phyloP scores from a whole-genome alignment of 2,113 vertebrate species.

The Tonatia bakeri region DNA sequence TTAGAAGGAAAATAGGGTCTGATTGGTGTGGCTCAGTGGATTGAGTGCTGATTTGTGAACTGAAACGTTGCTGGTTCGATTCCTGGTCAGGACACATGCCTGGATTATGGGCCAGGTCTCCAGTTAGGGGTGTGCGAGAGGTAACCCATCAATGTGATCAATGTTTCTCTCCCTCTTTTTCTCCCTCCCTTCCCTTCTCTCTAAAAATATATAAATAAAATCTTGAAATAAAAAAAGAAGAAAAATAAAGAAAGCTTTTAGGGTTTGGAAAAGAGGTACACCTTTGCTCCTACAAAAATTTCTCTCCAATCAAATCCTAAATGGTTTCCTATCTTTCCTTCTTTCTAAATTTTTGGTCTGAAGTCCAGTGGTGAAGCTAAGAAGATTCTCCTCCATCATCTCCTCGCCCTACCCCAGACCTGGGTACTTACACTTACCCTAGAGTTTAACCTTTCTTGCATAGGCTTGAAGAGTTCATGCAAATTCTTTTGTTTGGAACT shows the following conservation, averaged over 20 bases:
- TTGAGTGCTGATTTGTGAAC: too few species aligned
- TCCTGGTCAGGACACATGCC: too few species aligned
- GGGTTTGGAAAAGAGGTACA: background rate
- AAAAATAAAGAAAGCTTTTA: background rate
- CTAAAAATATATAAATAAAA: too few species aligned
- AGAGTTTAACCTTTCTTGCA: background rate
- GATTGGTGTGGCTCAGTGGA: too few species aligned
- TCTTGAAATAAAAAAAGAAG: too few species aligned
- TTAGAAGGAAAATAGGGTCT: background rate
- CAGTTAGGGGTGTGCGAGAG: too few species aligned
- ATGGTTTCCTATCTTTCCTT: background rate
- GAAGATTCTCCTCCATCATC: background rate
- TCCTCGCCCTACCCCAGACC: fast-evolving
- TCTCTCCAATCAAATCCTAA: background rate
- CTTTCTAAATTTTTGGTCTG: background rate
- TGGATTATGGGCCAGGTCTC: too few species aligned
- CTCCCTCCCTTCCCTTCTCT: too few species aligned
- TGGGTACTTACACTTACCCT: too few species aligned
- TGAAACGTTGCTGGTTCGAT: too few species aligned
- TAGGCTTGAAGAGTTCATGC: background rate
- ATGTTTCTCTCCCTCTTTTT: too few species aligned
- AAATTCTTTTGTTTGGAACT: background rate
- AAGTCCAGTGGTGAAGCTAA: background rate
- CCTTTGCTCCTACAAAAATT: background rate
- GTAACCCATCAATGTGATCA: too few species aligned